Evolutionary conservation across 53 echinoderm and acorn worm genomes (phyloP), one percentile per base, ranked within the genome.

Genomic region (Echinometra lucunter): DNA sequence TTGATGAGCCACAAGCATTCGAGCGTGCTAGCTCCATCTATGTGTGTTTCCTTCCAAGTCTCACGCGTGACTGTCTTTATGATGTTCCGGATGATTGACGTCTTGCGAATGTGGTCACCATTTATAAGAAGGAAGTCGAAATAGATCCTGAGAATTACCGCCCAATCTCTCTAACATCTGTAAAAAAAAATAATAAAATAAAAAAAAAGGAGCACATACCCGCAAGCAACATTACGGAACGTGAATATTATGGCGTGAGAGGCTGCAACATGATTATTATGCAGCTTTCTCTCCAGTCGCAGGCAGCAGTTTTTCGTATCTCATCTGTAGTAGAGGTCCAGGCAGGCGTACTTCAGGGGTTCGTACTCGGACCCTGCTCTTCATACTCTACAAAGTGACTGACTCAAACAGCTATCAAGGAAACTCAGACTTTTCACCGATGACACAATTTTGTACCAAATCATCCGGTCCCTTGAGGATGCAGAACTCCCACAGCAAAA

Each of bases 331-430:
- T n/a, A n/a, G n/a, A n/a, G n/a, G n/a, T n/a, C n/a, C n/a, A n/a
- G n/a, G n/a, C n/a, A n/a, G n/a, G n/a, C n/a, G n/a, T n/a, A n/a
- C n/a, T n/a, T n/a, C n/a, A n/a, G n/a, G n/a, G n/a, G 32, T 95
- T 92, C n/a, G 92, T 95, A 23, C 82, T 92, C 44, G 92, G 95
- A 38, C 95, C 95, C 3, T 92, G 91, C 63, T 95, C 58, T 95
- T 95, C 88, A 49, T 92, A 92, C 87, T 95, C 58, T 69, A 92
- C 92, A 8, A 95, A 95, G n/a, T 38, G 92, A 95, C 66, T 67
- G 91, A 34, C 66, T 80, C 30, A 83, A 60, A 44, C 35, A 92
- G 44, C 42, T 95, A 21, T 56, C 78, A 6, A 82, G 92, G 44
- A 83, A 60, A 45, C 69, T 58, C 53, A 78, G 95, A 23, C 70